Percentiles rank a stretch among this genome's conserved stretches.
Conservation (phyloP, 64 coral and sea anemone species). For the Porites australiensis region DNA sequence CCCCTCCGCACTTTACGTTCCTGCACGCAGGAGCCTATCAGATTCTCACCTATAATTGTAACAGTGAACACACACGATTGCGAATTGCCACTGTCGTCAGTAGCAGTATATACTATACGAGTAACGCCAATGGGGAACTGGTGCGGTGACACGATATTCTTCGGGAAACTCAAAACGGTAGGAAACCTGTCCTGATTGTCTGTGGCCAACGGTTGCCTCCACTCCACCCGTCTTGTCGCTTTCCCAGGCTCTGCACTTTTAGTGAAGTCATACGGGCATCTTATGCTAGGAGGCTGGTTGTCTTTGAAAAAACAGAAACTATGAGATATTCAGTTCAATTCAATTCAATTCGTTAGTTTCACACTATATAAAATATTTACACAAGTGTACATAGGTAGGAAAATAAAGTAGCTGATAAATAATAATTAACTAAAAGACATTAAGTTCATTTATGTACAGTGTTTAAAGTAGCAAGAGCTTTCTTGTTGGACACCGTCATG, state of each 20-base stretch:
- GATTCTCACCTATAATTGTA: slow-evolving; percentile 63
- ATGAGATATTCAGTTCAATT: neutral
- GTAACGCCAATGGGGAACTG: slow-evolving; percentile 82
- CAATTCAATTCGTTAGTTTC: neutral
- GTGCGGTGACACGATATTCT: slow-evolving; percentile 67
- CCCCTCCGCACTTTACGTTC: neutral
- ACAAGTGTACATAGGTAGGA: too few species aligned
- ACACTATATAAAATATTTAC: neutral
- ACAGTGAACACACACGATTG: slow-evolving; percentile 79
- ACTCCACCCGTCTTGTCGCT: slow-evolving; percentile 53
- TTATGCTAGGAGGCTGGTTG: slow-evolving; percentile 68
- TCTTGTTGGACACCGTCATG: too few species aligned
- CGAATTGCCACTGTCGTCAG: slow-evolving; percentile 72
- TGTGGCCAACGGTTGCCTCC: slow-evolving; percentile 50
- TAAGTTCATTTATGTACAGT: too few species aligned
- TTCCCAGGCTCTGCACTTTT: slow-evolving; percentile 67
- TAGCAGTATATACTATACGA: slow-evolving; percentile 74
- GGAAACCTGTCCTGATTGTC: slow-evolving; percentile 76
- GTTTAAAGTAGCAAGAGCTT: neutral
- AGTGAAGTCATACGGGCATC: slow-evolving; percentile 48
- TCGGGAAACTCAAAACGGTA: slow-evolving; percentile 52
- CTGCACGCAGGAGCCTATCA: too few species aligned
- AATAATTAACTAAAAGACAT: too few species aligned
- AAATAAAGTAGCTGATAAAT: too few species aligned
- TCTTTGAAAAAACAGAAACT: slow-evolving; percentile 41